Percentiles rank a stretch among this genome's conserved stretches.
phyloP scores from a whole-genome alignment of 2,113 vertebrate species.

The Charina bottae region DNA sequence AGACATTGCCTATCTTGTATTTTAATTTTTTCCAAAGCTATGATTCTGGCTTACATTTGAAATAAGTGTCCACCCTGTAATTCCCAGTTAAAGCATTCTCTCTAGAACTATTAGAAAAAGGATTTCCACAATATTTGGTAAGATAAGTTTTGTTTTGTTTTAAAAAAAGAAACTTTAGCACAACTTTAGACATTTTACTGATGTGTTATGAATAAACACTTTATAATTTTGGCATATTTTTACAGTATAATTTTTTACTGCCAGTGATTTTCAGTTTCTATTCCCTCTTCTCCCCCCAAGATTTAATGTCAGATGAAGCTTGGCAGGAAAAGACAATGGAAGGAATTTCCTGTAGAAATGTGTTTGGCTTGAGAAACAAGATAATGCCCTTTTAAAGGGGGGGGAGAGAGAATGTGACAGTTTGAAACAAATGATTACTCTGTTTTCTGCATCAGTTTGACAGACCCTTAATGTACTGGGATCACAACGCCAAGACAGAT shows the following conservation, averaged over 20 bases:
- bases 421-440: background rate
- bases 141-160: background rate
- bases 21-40: background rate
- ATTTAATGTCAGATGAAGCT: background rate
- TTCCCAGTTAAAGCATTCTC: background rate
- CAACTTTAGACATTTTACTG: background rate
- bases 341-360: background rate
- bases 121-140: background rate
- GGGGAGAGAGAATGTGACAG: background rate
- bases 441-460: rapidly evolving
- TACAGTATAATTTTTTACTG: background rate
- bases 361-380: background rate
- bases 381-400: background rate
- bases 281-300: no score
- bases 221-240: background rate
- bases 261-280: background rate
- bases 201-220: background rate
- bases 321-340: background rate
- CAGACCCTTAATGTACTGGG: background rate
- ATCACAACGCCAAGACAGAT: background rate
- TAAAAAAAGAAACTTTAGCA: background rate
- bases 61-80: no score
- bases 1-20: no score
- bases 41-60: background rate
- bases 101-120: background rate